phyloP scores from a whole-genome alignment of 2,888 invertebrate genomes.

The Euzophera pinguis region DNA sequence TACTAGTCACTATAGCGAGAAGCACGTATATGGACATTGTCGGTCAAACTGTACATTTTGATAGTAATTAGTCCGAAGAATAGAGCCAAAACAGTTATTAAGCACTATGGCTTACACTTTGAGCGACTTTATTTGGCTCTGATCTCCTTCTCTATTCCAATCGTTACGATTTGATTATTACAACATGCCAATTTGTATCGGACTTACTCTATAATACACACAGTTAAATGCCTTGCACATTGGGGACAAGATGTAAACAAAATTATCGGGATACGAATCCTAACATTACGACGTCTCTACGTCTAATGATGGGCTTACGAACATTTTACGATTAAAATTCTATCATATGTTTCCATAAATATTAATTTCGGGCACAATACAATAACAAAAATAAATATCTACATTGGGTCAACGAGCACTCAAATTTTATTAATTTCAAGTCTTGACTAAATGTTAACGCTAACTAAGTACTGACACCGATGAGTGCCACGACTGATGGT shows the following conservation, averaged over 20 bases:
- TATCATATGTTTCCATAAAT: conserved; percentile 59
- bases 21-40: conserved; percentile 49
- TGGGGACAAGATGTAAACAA: conserved; percentile 36
- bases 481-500: conserved; percentile 32
- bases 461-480: conserved; percentile 72
- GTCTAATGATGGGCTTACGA: conserved; percentile 32
- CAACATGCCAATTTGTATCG: conserved; percentile 37
- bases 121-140: neutral
- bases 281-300: conserved; percentile 29
- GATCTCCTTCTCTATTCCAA: conserved; percentile 7
- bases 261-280: conserved; percentile 20
- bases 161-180: conserved; percentile 27
- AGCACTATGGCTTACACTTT: neutral
- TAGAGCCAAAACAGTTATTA: neutral
- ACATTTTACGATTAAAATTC: conserved; percentile 47
- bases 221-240: conserved; percentile 64
- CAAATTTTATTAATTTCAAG: conserved; percentile 64
- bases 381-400: conserved; percentile 80
- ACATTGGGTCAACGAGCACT: conserved; percentile 75
- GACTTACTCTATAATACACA: conserved; percentile 56
- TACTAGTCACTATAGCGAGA: conserved; percentile 66
- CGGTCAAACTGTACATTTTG: conserved; percentile 10
- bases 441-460: conserved; percentile 69
- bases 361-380: conserved; percentile 73
- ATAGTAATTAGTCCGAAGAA: conserved; percentile 10